Conservation (phyloP, 2,888 invertebrate species). For the Doris montereyensis region DNA sequence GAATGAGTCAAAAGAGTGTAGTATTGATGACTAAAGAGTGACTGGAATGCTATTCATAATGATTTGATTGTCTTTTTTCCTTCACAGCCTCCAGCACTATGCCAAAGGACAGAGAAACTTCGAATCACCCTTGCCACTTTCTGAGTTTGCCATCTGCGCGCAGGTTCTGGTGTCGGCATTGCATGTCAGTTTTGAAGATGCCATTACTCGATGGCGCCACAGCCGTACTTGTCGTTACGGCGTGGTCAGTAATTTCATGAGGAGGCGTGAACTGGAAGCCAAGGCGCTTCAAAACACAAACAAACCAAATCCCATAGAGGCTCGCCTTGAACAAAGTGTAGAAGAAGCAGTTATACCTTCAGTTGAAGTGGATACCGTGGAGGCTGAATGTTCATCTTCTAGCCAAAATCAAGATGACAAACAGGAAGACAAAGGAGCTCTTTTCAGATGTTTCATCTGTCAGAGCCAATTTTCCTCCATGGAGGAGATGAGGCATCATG, state of each 20-base stretch:
- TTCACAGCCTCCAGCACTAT: conserved; percentile 34
- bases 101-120: conserved; percentile 40
- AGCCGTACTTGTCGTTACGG: conserved; percentile 58
- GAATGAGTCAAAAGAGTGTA: too few relatives aligned
- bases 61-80: too few relatives aligned
- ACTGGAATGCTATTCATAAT: too few relatives aligned
- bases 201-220: conserved; percentile 66
- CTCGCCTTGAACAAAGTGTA: conserved; percentile 34
- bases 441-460: conserved; percentile 54
- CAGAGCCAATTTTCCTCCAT: conserved; percentile 52
- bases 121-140: conserved; percentile 65
- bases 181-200: conserved; percentile 67
- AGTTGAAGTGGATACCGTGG: neutral
- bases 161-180: conserved; percentile 66
- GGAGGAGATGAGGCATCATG: conserved; percentile 60
- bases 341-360: neutral
- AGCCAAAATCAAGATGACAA: neutral
- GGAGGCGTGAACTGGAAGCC: conserved; percentile 46
- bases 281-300: conserved; percentile 45
- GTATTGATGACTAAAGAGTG: too few relatives aligned
- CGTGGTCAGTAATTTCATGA: conserved; percentile 43
- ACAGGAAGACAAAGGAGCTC: neutral
- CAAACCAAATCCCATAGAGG: conserved; percentile 34
- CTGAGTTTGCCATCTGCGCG: conserved; percentile 64
- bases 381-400: neutral